A percentile compares a stretch with the other conserved stretches of the same genome.
phyloP scores from a whole-genome alignment of 2,888 invertebrate species.

The Amiota minor region DNA sequence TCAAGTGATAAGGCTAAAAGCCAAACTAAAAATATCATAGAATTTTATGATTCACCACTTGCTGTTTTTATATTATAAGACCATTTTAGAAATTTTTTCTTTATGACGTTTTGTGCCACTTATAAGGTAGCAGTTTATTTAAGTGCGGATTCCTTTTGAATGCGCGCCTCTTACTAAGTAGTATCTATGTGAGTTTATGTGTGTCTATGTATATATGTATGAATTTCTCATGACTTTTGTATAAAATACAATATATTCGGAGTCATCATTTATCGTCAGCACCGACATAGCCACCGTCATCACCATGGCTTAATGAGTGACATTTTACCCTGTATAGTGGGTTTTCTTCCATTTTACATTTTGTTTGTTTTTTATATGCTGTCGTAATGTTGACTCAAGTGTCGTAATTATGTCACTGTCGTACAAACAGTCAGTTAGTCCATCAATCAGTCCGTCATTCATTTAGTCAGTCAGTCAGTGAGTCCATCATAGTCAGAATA shows the following conservation, averaged over 20 bases:
- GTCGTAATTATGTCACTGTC: slow-evolving; percentile 28
- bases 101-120: neutral
- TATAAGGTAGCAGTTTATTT: neutral
- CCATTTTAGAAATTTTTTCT: neutral
- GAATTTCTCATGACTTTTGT: slow-evolving; percentile 20
- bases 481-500: neutral
- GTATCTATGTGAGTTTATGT: neutral
- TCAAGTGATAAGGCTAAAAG: neutral
- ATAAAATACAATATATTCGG: neutral
- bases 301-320: slow-evolving; percentile 14
- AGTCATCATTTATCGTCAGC: neutral
- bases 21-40: neutral
- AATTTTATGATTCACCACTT: neutral
- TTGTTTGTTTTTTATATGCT: too few relatives aligned
- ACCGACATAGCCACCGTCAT: neutral
- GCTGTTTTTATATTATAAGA: neutral
- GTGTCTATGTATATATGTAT: neutral
- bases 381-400: slow-evolving; percentile 29
- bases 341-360: too few relatives aligned
- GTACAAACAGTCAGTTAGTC: neutral
- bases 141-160: neutral
- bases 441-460: neutral
- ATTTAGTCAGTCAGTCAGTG: neutral
- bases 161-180: neutral
- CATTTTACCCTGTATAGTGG: slow-evolving; percentile 7